Evolutionary conservation across 2,888 invertebrate species (phyloP), one percentile per base, ranked within the genome.

Genomic region (Drosophila formosana): DNA sequence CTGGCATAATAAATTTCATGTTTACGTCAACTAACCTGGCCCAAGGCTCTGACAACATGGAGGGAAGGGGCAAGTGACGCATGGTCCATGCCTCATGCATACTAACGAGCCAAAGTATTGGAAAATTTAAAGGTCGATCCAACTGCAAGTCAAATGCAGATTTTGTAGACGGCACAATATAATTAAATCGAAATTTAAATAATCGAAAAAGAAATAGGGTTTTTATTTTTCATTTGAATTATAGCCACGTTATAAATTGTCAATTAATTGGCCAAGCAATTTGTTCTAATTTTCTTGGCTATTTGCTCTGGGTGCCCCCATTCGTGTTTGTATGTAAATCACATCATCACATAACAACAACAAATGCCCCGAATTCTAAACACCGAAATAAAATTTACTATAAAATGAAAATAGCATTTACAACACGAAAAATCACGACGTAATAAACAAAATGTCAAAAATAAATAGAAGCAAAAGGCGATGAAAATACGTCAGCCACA

Each of bases 361-460:
- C n/a, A 52, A 72, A 72, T 83, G 66, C 66, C 68, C 26, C 56
- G 72, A 78, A 86, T 88, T 75, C 80, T 71, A 66, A 47, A 43
- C 52, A 75, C 67, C 66, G 66, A 77, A 75, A 70, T 46, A 58
- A 45, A 70, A 66, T 53, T 69, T 28, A 72, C 57, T 52, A 51
- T 67, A 63, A 62, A 71, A 52, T 61, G 47, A 69, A 72, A 73
- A 66, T 51, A 61, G 69, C 37, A 43, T 78, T 82, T 75, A 82
- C 66, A 75, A 58, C 49, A 62, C 69, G 51, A 60, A 61, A 75
- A 74, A 68, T 68, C 80, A 73, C 66, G 66, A 75, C 88, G 89
- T 84, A 84, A 84, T 84, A 78, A 85, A 56, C 64, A 34, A 63
- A 88, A 62, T 86, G 75, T 86, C 83, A 88, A 80, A 88, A 85